Base-by-base conservation (phyloP, 1,140 invertebrate genomes). In the Zaprionus ornatus region DNA sequence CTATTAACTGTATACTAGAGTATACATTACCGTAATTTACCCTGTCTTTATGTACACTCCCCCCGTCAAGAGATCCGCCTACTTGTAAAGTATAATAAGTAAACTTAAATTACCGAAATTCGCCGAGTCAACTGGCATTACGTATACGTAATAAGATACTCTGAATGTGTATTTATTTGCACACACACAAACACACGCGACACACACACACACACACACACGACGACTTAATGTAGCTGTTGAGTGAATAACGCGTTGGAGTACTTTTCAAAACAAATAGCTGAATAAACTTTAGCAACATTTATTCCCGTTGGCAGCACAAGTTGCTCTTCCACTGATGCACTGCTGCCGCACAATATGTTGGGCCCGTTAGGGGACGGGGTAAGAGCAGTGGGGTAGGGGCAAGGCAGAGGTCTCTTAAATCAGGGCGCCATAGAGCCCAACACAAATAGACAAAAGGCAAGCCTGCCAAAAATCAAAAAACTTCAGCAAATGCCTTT, bases 211-310 rank as follows among this genome's bases (percentile, higher is more conserved):
- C 25, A 10, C 42, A 62, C 32, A 45, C 17, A 65, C 2, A 59
- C n/a, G 6, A 45, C n/a, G n/a, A 9, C 40, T 60, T 45, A 68
- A 60, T 42, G 32, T 50, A 68, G 57, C 19, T 37, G 19, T 15
- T 35, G 19, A 10, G n/a, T 17, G 35, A 32, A 59, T 29, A 48
- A 37, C 32, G 56, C 57, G 13, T 57, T 19, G 29, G 37, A 67
- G 70, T 61, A 54, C 65, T 74, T 70, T 37, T 13, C 50, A 74
- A 74, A 57, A 56, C 59, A 74, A 69, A 74, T 69, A 74, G 65
- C 21, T 29, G 40, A 45, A 69, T 48, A 55, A 70, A 70, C 72
- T 74, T 69, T 29, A 45, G 42, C 50, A 19, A 74, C 66, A 74
- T 63, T 70, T 63, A 57, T 40, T 69, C 37, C 35, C 32, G 21